Evolutionary conservation across 1,140 invertebrate species (phyloP).

Genomic region (Mycetomoellerius zeteki): DNA sequence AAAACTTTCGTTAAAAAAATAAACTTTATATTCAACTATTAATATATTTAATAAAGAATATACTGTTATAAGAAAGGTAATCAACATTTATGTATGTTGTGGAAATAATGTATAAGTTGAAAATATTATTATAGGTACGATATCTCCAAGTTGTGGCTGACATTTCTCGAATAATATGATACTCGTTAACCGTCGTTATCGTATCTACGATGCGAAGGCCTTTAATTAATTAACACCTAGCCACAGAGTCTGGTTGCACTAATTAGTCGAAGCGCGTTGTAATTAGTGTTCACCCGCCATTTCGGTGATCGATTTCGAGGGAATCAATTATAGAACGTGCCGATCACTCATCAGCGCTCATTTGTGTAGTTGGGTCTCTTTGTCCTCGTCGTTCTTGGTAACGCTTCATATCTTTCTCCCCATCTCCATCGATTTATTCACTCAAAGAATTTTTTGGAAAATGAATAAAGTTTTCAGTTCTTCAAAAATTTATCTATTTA

Average conservation of each 20-base stretch:
- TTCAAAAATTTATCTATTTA: neutral
- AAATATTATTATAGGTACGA: neutral
- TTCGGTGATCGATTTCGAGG: slow-evolving; percentile 81
- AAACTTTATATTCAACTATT: neutral
- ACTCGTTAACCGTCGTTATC: slow-evolving; percentile 46
- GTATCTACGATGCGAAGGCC: slow-evolving; percentile 76
- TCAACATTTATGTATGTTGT: neutral
- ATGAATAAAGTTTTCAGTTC: neutral
- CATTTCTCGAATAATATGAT: slow-evolving; percentile 53
- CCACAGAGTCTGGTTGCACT: slow-evolving; percentile 75
- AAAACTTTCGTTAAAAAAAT: neutral
- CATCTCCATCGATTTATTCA: neutral
- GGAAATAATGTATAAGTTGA: slow-evolving; percentile 32
- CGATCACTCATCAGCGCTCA: slow-evolving; percentile 69
- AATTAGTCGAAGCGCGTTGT: slow-evolving; percentile 85
- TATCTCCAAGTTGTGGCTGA: slow-evolving; percentile 34
- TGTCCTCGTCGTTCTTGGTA: slow-evolving; percentile 12
- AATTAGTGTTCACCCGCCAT: slow-evolving; percentile 86
- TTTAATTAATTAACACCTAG: slow-evolving; percentile 87
- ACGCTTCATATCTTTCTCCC: neutral
- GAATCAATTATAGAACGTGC: slow-evolving; percentile 82
- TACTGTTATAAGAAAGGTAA: neutral
- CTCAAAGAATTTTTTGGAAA: neutral
- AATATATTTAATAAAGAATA: neutral
- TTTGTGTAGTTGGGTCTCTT: slow-evolving; percentile 21